Conservation (phyloP, 1,140 invertebrate species). For the Drosophila pruinosa region DNA sequence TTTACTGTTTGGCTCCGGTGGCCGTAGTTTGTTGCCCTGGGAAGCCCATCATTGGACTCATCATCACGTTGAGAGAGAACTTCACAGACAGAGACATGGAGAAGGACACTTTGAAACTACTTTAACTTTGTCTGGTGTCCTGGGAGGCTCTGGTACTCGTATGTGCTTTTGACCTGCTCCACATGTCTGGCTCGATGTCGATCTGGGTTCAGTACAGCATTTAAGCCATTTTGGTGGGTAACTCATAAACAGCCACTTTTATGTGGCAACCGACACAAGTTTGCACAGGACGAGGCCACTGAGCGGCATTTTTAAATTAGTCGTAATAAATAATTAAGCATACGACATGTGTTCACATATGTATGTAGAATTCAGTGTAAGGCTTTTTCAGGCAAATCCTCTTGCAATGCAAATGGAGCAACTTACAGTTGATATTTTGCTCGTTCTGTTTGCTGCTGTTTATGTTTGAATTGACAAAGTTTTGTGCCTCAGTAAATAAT, state of each 20-base stretch:
- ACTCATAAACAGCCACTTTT: constrained; percentile 50
- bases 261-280: constrained; percentile 18
- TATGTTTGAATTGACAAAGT: constrained; percentile 25
- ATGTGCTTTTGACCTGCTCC: constrained; percentile 47
- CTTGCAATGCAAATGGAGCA: constrained; percentile 22
- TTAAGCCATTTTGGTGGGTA: constrained; percentile 40
- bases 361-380: not conserved
- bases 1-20: constrained; percentile 4
- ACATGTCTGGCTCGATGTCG: constrained; percentile 19
- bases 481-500: constrained; percentile 50
- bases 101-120: constrained; percentile 71
- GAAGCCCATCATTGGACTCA: constrained; percentile 48
- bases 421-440: constrained; percentile 61
- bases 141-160: not conserved
- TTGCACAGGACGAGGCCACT: constrained; percentile 1
- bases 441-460: constrained; percentile 1
- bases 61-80: constrained; percentile 26
- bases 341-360: constrained; percentile 56
- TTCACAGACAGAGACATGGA: not conserved
- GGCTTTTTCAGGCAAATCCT: constrained; percentile 11
- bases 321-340: constrained; percentile 77
- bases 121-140: constrained; percentile 64
- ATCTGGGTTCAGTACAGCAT: constrained; percentile 42
- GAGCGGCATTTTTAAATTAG: constrained; percentile 71
- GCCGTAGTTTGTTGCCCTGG: constrained; percentile 54